Conservation (phyloP, 2,113 vertebrate genomes). For the Clinocottus analis region DNA sequence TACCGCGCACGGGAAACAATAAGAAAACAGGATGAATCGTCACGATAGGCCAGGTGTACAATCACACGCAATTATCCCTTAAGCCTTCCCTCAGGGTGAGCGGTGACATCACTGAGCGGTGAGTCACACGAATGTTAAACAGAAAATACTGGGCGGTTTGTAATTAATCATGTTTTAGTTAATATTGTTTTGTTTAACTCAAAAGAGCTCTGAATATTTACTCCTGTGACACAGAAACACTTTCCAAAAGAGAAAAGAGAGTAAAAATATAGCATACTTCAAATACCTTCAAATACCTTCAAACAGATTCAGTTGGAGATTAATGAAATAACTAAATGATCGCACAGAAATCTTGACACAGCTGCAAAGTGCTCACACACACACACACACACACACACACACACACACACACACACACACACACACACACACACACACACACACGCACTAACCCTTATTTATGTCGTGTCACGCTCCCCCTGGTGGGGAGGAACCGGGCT, state of each 20-base stretch:
- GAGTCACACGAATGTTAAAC: slow-evolving; percentile 3
- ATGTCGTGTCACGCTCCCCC: slow-evolving; percentile 44
- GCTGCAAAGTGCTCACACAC: slow-evolving; percentile 2
- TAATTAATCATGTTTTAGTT: neutral
- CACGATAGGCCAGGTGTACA: slow-evolving; percentile 34
- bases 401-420: slow-evolving; percentile 1
- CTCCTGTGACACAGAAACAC: neutral
- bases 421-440: neutral
- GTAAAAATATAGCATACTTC: neutral
- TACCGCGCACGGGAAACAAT: slow-evolving; percentile 16
- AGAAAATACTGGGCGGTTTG: neutral
- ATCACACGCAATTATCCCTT: slow-evolving; percentile 37
- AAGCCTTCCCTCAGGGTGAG: slow-evolving; percentile 6
- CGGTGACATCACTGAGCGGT: slow-evolving; percentile 2
- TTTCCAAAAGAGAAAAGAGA: neutral
- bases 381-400: neutral
- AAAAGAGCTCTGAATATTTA: neutral
- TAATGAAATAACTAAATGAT: neutral
- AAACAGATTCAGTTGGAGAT: neutral
- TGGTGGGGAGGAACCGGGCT: slow-evolving; percentile 44
- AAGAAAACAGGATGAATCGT: slow-evolving; percentile 29
- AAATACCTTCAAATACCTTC: neutral
- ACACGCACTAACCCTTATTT: slow-evolving; percentile 3
- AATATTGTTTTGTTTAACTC: neutral
- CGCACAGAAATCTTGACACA: neutral